Conservation (phyloP, 2,797 vertebrate genomes). For the Yasuhikotakia modesta region DNA sequence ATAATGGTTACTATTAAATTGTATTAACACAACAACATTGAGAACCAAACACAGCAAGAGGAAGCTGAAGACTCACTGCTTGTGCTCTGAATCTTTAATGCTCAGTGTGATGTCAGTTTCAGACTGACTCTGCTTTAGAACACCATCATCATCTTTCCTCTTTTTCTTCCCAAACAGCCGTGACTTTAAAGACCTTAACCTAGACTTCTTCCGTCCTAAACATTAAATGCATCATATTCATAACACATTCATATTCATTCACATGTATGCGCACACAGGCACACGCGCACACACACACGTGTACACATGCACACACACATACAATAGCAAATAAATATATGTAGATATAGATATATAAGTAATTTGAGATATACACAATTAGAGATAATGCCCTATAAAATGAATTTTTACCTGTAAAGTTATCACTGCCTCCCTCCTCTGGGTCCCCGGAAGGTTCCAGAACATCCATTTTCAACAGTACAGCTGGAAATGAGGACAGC, state of each 20-base stretch:
- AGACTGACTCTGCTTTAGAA: conserved; percentile 83
- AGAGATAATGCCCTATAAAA: background rate
- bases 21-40: background rate
- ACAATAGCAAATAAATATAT: too few species aligned
- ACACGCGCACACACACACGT: too few species aligned
- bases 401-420: conserved; percentile 81
- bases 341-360: too few species aligned
- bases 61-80: conserved; percentile 63
- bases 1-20: too few species aligned
- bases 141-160: conserved; percentile 69
- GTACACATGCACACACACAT: too few species aligned
- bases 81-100: conserved; percentile 81
- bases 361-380: too few species aligned
- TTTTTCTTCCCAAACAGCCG: conserved; percentile 85
- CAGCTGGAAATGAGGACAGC: conserved; percentile 36
- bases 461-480: conserved; percentile 81
- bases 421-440: conserved; percentile 73
- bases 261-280: too few species aligned
- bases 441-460: conserved; percentile 77
- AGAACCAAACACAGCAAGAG: background rate
- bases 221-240: background rate
- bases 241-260: background rate
- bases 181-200: conserved; percentile 82
- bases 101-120: conserved; percentile 77
- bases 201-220: conserved; percentile 87